Evolutionary conservation across 1,140 invertebrate species (phyloP), one percentile per base, ranked within the genome.

Genomic region (Scaptomyza montana): DNA sequence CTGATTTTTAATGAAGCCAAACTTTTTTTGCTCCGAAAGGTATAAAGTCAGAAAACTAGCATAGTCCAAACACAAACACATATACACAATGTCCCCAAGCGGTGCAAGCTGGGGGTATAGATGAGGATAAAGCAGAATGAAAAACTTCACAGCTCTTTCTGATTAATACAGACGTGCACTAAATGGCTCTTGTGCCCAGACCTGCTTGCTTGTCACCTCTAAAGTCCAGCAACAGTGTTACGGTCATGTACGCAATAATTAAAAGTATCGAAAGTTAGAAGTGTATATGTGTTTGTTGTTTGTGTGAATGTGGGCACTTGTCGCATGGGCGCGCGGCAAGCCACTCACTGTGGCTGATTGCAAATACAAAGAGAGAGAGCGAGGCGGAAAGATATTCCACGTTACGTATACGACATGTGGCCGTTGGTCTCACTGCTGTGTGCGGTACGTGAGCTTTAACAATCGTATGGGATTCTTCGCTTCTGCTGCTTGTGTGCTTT

Each of bases 191-290:
- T 0, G 53, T 57, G 19, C 43, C 25, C 57, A 16, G 46, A 39
- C 50, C 65, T 51, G 43, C 49, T 50, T 63, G 56, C 65, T 5
- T 57, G 59, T 72, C 47, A 69, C 57, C 79, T 87, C 79, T 53
- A 79, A 84, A 89, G 85, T 89, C 84, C 85, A 45, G 77, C 77
- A 74, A 80, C 77, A 84, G 78, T 77, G 84, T 89, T 80, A 84
- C 84, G 84, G 84, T 89, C 84, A 89, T 89, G 84, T 89, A 89
- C 84, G 84, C 79, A 89, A 89, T 89, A 89, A 89, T 89, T 89
- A 89, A 89, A 89, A 89, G 84, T 89, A 89, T 89, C 85, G 84
- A 89, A 89, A 89, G 59, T 89, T 77, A 59, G 53, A 46, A 73
- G 57, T 66, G 59, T 80, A 59, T 68, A 59, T 46, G 49, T 57